Percentiles rank a stretch among this genome's conserved stretches.
These are phyloP conservation scores for Macrosiphum euphorbiae DNA, from an alignment of 2,888 invertebrate species.

Conservation along the genomic window DNA sequence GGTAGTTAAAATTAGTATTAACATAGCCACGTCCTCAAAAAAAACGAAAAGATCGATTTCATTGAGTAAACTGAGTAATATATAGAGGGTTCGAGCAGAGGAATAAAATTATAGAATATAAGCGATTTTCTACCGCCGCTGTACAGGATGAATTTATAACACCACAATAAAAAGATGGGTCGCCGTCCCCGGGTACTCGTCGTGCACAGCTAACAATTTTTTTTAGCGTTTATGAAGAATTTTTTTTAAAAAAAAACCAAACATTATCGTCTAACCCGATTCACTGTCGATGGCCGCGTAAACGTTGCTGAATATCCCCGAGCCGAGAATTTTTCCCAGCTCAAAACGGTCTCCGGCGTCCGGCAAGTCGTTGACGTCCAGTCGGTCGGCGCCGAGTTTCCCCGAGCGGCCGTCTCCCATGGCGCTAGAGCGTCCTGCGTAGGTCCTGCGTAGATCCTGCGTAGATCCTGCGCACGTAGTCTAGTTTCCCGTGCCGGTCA, in stretches of 20 bases:
- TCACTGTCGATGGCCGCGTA: constrained; percentile 79
- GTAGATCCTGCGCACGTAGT: too few species aligned
- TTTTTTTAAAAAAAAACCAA: not conserved
- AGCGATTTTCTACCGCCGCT: not conserved
- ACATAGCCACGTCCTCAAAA: not conserved
- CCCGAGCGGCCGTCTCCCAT: not conserved
- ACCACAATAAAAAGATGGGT: not conserved
- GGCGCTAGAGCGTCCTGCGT: not conserved
- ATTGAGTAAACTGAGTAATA: not conserved
- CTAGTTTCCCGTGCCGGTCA: too few species aligned
- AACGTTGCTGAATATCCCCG: constrained; percentile 84
- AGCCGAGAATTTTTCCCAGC: constrained; percentile 79
- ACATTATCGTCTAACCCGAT: constrained; percentile 72
- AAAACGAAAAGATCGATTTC: not conserved
- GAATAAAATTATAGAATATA: not conserved
- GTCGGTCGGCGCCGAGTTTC: not conserved
- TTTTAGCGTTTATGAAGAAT: not conserved
- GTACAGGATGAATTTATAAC: not conserved
- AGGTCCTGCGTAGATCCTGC: not conserved
- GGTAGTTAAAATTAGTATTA: not conserved
- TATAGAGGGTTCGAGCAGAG: not conserved
- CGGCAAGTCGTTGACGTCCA: constrained; percentile 76
- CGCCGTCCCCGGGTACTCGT: not conserved
- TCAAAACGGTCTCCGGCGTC: constrained; percentile 84
- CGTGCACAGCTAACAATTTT: not conserved